Evolutionary conservation across 2,888 invertebrate species (phyloP).

Genomic region (Archips xylosteana): DNA sequence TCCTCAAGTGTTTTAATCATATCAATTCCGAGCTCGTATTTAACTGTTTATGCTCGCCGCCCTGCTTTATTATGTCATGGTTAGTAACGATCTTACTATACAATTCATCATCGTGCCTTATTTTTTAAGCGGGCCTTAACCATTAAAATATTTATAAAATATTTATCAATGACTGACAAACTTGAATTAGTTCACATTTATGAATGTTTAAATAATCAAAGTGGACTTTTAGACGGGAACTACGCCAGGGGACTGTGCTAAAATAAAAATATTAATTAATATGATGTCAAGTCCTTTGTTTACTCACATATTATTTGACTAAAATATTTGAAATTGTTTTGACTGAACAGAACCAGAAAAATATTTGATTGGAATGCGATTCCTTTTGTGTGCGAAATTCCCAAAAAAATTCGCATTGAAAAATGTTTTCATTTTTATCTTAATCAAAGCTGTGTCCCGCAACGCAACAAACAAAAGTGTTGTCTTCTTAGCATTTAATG

Average conservation of each 20-base stretch:
- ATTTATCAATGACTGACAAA: not conserved
- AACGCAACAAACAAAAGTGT: not conserved
- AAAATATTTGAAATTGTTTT: no score
- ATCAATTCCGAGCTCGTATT: constrained; percentile 42
- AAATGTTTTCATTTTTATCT: not conserved
- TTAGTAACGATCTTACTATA: not conserved
- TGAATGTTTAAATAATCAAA: no score
- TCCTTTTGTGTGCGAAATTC: no score
- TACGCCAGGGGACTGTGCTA: no score
- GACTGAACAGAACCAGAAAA: no score
- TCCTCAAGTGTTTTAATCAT: constrained; percentile 48
- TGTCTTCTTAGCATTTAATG: no score
- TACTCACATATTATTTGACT: no score
- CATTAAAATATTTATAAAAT: not conserved
- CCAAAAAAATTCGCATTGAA: no score
- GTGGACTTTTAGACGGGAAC: not conserved
- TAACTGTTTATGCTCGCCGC: constrained; percentile 39
- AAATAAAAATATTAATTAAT: no score
- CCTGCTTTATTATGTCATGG: constrained; percentile 30
- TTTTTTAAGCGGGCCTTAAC: not conserved
- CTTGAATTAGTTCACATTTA: not conserved
- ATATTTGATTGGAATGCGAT: no score
- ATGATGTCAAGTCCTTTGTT: no score
- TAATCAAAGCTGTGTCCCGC: not conserved
- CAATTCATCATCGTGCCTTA: not conserved